These are phyloP conservation scores for Corythornis madagascariensis DNA, from an alignment of 2,113 vertebrate species.

Conservation along the genomic window DNA sequence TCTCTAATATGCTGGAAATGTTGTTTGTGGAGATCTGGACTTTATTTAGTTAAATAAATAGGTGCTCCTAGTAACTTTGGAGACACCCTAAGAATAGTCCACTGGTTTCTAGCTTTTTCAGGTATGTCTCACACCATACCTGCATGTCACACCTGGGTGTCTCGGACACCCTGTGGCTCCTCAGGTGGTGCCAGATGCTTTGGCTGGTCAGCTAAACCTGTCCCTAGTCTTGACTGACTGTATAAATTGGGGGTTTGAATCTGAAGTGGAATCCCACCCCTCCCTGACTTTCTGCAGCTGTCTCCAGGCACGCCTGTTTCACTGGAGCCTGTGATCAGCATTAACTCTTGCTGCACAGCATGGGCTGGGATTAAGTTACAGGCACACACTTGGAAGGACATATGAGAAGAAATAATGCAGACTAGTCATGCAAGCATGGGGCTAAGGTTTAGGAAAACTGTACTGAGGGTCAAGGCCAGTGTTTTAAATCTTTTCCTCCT, in stretches of 20 bases:
- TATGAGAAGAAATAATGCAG: neutral
- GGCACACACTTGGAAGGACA: slow-evolving; percentile 2
- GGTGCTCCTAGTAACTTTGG: neutral
- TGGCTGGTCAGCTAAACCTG: neutral
- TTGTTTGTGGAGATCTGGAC: neutral
- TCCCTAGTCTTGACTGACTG: neutral
- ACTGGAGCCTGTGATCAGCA: neutral
- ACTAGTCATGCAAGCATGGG: neutral
- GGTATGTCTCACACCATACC: neutral
- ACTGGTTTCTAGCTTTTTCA: neutral
- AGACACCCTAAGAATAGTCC: neutral
- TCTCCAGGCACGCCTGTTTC: neutral
- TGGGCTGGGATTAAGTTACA: neutral
- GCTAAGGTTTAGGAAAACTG: neutral
- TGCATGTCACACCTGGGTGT: neutral
- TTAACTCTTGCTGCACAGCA: neutral
- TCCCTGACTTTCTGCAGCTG: slow-evolving; percentile 39
- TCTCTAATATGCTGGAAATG: accelerated
- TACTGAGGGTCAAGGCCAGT: neutral
- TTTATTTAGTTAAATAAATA: neutral
- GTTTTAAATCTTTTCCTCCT: neutral
- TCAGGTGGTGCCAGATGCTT: neutral
- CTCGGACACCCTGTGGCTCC: neutral
- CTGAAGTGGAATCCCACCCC: neutral
- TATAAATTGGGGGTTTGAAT: neutral